phyloP scores from a whole-genome alignment of 2,113 vertebrate species.

The Xenopus laevis region DNA sequence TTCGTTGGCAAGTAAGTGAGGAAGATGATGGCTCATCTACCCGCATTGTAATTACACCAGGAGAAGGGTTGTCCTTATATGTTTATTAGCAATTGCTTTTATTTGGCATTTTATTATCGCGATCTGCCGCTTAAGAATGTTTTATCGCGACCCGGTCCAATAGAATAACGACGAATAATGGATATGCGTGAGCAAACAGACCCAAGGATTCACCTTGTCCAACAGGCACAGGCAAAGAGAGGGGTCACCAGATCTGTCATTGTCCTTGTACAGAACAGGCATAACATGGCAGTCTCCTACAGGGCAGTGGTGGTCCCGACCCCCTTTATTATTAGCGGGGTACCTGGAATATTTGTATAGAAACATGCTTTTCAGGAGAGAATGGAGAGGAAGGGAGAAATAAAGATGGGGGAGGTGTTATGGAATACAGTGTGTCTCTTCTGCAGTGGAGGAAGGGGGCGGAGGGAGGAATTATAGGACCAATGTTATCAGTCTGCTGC shows the following conservation, averaged over 20 bases:
- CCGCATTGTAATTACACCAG: background rate
- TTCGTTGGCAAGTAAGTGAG: slow-evolving; percentile 90
- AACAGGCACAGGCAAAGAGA: background rate
- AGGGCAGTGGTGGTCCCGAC: background rate
- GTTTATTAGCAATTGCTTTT: background rate
- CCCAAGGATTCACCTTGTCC: slow-evolving; percentile 8
- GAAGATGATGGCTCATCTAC: background rate
- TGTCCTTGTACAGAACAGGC: background rate
- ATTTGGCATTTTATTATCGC: background rate
- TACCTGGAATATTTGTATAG: background rate
- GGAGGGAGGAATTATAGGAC: slow-evolving; percentile 12
- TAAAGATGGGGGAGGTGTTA: slow-evolving; percentile 31
- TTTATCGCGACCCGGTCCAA: background rate
- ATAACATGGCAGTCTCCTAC: background rate
- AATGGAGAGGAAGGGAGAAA: background rate
- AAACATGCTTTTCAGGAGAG: background rate
- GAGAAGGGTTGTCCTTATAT: background rate
- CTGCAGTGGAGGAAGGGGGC: slow-evolving; percentile 37
- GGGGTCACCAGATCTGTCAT: background rate
- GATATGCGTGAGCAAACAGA: background rate
- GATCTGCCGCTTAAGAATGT: too few species aligned
- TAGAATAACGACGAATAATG: slow-evolving; percentile 12
- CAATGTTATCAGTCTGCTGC: slow-evolving; percentile 34
- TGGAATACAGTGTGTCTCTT: slow-evolving; percentile 25
- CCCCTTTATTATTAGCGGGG: background rate